phyloP scores from a whole-genome alignment of 1,140 invertebrate genomes.

The Drosophila nebulosa region DNA sequence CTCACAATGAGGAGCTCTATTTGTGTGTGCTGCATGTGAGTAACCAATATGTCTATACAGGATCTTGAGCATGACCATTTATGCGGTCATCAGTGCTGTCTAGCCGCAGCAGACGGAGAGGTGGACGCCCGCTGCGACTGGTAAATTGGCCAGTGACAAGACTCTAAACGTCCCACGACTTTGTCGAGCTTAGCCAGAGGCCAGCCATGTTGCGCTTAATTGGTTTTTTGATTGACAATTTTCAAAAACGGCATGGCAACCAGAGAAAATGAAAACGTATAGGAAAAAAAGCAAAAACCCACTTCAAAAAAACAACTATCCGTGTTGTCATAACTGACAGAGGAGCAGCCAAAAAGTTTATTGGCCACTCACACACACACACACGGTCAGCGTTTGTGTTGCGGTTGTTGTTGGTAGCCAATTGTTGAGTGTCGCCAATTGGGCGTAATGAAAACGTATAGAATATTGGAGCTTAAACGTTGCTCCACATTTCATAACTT shows the following conservation, averaged over 20 bases:
- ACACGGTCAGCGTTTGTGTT: neutral
- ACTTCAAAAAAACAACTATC: constrained; percentile 7
- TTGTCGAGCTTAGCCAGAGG: neutral
- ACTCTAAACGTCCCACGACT: constrained; percentile 10
- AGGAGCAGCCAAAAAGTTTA: constrained; percentile 37
- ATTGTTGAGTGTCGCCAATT: constrained; percentile 30
- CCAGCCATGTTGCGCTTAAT: constrained; percentile 65
- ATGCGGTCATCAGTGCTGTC: constrained; percentile 43
- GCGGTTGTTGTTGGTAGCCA: neutral
- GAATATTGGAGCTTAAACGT: constrained; percentile 43
- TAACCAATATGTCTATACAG: constrained; percentile 15
- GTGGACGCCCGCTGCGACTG: constrained; percentile 3
- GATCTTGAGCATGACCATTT: constrained; percentile 17
- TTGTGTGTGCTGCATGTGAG: constrained; percentile 79
- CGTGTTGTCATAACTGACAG: constrained; percentile 62
- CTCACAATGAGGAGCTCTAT: constrained; percentile 70
- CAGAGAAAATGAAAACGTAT: constrained; percentile 15
- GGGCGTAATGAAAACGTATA: constrained; percentile 24
- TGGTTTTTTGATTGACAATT: constrained; percentile 81
- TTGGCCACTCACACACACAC: constrained; percentile 36
- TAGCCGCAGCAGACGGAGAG: constrained; percentile 25
- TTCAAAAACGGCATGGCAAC: constrained; percentile 49
- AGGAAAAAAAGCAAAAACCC: constrained; percentile 4
- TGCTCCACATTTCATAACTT: constrained; percentile 51
- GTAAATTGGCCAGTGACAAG: constrained; percentile 37